phyloP scores from a whole-genome alignment of 37 sponge, comb jelly and placozoan species.

The Ephydatia muelleri region DNA sequence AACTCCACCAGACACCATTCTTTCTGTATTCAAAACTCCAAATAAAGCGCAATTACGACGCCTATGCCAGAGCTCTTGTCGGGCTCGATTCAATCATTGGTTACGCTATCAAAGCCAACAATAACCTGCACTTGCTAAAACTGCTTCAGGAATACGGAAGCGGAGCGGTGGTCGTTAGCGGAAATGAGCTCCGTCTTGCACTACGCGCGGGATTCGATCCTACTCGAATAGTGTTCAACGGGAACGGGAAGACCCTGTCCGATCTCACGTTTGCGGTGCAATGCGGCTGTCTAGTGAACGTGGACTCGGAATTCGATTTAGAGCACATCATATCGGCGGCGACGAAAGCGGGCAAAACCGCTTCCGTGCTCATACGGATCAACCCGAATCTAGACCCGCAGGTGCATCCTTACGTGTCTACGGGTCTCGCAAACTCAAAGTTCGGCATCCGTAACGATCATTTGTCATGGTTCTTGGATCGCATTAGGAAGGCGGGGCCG shows the following conservation, averaged over 20 bases:
- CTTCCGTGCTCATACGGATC: not conserved
- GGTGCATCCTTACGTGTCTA: not conserved
- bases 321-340: slow-evolving; percentile 1
- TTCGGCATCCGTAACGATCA: slow-evolving; percentile 3
- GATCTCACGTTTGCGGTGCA: not conserved
- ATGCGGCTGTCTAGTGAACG: not conserved
- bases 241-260: not conserved
- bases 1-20: not conserved
- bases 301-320: slow-evolving; percentile 5
- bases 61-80: not conserved
- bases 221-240: slow-evolving; percentile 1
- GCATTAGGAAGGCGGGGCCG: no score
- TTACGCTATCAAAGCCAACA: slow-evolving; percentile 17
- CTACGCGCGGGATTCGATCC: slow-evolving; percentile 1
- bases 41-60: not conserved
- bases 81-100: not conserved
- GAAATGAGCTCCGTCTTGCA: slow-evolving; percentile 2
- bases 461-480: not conserved
- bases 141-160: not conserved
- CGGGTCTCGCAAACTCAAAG: not conserved
- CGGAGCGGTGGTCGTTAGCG: not conserved
- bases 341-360: not conserved
- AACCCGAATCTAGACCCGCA: slow-evolving; percentile 14
- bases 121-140: not conserved
- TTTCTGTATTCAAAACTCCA: not conserved